Evolutionary conservation across 2,113 vertebrate genomes (phyloP).

Genomic region (Prunella himalayana): DNA sequence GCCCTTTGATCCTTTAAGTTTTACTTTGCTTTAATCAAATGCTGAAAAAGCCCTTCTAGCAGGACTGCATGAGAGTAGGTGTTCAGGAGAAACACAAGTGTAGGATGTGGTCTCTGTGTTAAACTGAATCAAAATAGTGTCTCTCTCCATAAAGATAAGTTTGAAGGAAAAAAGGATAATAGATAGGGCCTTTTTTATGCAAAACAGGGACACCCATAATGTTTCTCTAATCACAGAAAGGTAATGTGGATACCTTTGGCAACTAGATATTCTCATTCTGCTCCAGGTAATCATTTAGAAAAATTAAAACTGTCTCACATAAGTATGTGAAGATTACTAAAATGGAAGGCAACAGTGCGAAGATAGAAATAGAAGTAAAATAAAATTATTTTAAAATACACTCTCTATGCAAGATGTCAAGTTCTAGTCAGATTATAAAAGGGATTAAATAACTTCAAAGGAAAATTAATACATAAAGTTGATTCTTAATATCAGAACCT

Average conservation of each 20-base stretch:
- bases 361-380: neutral
- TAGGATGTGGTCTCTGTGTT: neutral
- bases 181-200: neutral
- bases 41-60: neutral
- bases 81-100: neutral
- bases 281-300: neutral
- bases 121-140: neutral
- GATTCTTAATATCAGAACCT: conserved; percentile 16
- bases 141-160: neutral
- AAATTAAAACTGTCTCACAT: neutral
- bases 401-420: neutral
- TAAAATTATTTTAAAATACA: neutral
- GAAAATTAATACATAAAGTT: conserved; percentile 36
- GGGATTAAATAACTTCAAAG: conserved; percentile 62
- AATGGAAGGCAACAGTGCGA: neutral
- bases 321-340: neutral
- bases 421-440: conserved; percentile 41
- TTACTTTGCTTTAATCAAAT: neutral
- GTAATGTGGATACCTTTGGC: neutral
- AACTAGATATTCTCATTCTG: neutral
- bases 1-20: neutral
- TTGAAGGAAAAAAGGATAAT: neutral
- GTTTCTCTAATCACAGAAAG: neutral
- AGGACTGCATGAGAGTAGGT: neutral
- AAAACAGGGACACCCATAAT: neutral